phyloP scores from a whole-genome alignment of 2,797 vertebrate species.

The Geotrypetes seraphini region DNA sequence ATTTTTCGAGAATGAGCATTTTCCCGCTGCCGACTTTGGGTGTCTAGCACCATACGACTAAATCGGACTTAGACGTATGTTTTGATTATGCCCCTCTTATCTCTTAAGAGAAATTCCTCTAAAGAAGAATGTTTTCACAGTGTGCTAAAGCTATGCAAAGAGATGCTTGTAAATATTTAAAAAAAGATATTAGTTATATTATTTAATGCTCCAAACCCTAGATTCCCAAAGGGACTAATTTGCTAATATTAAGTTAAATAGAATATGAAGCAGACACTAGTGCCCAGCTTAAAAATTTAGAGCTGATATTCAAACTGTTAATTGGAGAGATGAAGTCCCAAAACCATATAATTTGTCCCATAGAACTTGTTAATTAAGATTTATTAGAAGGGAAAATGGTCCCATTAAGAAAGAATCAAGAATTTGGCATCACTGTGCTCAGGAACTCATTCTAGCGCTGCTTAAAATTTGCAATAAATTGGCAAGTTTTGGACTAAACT shows the following conservation, averaged over 20 bases:
- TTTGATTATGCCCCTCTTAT: too few species aligned
- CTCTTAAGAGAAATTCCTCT: slow-evolving; percentile 24
- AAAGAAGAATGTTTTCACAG: slow-evolving; percentile 33
- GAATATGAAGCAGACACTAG: slow-evolving; percentile 28
- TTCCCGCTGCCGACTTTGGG: too few species aligned
- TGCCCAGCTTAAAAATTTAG: slow-evolving; percentile 17
- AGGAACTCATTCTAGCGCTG: slow-evolving; percentile 20
- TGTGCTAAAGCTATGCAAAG: slow-evolving; percentile 34
- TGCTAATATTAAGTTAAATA: slow-evolving; percentile 54
- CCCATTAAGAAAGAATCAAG: slow-evolving; percentile 30
- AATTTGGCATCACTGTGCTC: slow-evolving; percentile 31
- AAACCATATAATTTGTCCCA: slow-evolving; percentile 30
- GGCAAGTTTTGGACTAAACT: slow-evolving; percentile 24
- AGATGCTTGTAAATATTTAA: slow-evolving; percentile 49
- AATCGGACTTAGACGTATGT: too few species aligned
- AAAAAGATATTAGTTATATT: slow-evolving; percentile 43
- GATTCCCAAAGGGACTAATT: slow-evolving; percentile 66
- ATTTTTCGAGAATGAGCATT: too few species aligned
- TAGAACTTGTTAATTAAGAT: slow-evolving; percentile 37
- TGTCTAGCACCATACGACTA: too few species aligned
- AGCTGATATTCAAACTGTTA: slow-evolving; percentile 45
- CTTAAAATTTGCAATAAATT: slow-evolving; percentile 33
- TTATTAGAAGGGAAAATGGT: slow-evolving; percentile 35
- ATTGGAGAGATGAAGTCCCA: slow-evolving; percentile 27
- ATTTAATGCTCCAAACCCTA: slow-evolving; percentile 44